Evolutionary conservation across 2,113 vertebrate genomes (phyloP).

Genomic region (Verasper variegatus): DNA sequence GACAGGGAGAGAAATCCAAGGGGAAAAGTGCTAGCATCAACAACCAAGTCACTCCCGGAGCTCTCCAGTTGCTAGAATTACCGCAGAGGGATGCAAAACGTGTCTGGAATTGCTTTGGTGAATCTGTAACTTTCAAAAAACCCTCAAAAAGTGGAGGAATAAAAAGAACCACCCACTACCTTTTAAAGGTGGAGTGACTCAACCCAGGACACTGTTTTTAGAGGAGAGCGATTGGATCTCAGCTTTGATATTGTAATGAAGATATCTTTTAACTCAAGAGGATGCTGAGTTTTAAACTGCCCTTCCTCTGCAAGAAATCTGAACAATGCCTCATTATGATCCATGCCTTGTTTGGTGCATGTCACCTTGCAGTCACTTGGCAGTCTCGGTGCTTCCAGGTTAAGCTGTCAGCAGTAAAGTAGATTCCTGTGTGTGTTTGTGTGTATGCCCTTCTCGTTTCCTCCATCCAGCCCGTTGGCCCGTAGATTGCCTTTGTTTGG

Average conservation of each 20-base stretch:
- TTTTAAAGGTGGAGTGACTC: conserved; percentile 55
- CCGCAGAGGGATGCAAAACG: conserved; percentile 71
- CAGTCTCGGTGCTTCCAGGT: conserved; percentile 61
- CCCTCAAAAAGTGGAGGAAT: conserved; percentile 53
- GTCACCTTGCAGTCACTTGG: conserved; percentile 66
- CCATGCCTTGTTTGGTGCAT: conserved; percentile 46
- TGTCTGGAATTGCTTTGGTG: conserved; percentile 72
- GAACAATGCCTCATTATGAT: conserved; percentile 50
- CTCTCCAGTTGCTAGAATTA: conserved; percentile 76
- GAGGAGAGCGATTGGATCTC: conserved; percentile 12
- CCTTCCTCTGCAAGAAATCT: conserved; percentile 42
- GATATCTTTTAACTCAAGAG: too few relatives aligned
- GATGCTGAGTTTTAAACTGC: conserved; percentile 14
- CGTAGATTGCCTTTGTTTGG: conserved; percentile 81
- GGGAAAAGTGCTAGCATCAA: conserved; percentile 79
- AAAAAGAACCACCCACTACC: conserved; percentile 51
- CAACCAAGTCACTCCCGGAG: conserved; percentile 79
- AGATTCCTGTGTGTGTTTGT: conserved; percentile 46
- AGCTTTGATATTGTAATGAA: too few relatives aligned
- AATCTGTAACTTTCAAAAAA: conserved; percentile 75
- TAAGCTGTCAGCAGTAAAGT: conserved; percentile 69
- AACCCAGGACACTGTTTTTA: conserved; percentile 12
- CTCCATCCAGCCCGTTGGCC: conserved; percentile 46
- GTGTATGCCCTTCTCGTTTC: conserved; percentile 66
- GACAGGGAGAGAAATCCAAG: conserved; percentile 66